These are phyloP conservation scores for Cephus rjabovi DNA, from an alignment of 2,888 invertebrate genomes.

Conservation along the genomic window DNA sequence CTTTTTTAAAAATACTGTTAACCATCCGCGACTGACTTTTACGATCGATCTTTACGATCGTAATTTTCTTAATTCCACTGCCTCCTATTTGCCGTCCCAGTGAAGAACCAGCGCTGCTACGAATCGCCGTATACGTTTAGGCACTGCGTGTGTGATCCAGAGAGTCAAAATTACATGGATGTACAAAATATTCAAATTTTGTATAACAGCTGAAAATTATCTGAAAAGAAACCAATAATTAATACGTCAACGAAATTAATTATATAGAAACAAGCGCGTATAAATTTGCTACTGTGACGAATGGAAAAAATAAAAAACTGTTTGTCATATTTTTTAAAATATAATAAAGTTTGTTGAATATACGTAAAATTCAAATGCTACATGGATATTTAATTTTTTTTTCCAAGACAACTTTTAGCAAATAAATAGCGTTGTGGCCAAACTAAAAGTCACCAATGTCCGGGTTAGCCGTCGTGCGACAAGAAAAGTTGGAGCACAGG, in stretches of 20 bases:
- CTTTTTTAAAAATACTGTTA: not conserved
- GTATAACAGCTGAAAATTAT: not conserved
- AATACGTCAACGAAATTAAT: not conserved
- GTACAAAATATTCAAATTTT: not conserved
- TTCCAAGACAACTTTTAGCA: not conserved
- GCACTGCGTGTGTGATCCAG: too few relatives aligned
- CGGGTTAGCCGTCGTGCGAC: not conserved
- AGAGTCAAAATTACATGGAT: too few relatives aligned
- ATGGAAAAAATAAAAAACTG: too few relatives aligned
- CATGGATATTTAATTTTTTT: not conserved
- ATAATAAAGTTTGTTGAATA: not conserved
- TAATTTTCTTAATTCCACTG: not conserved
- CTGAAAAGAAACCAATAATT: not conserved
- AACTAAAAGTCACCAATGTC: not conserved
- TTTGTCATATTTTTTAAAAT: not conserved
- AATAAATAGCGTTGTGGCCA: not conserved
- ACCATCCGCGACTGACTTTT: not conserved
- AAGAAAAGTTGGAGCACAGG: not conserved
- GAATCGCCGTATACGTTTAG: not conserved
- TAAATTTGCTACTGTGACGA: not conserved
- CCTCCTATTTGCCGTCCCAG: not conserved
- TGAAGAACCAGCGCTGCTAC: not conserved
- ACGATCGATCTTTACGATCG: not conserved
- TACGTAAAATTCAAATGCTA: too few relatives aligned
- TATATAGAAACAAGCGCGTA: not conserved